A percentile compares a stretch with the other conserved stretches of the same genome.
Conservation (phyloP, 1,140 invertebrate genomes). For the Amphibalanus amphitrite region DNA sequence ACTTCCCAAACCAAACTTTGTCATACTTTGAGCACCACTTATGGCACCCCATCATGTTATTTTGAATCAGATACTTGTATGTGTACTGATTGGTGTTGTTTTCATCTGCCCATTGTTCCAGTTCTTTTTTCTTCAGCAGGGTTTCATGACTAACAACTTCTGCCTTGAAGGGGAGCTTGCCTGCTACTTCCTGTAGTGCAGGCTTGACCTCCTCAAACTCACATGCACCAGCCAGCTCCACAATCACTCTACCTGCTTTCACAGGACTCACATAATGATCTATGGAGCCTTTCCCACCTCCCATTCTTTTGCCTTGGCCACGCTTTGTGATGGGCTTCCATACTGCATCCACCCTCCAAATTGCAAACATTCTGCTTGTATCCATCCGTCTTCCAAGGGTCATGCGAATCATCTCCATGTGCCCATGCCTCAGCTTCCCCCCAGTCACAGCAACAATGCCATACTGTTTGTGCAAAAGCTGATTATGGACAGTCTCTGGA, state of each 20-base stretch:
- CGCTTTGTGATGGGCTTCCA: conserved; percentile 91
- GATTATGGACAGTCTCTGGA: conserved; percentile 67
- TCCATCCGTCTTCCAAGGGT: conserved; percentile 58
- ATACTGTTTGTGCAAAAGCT: conserved; percentile 70
- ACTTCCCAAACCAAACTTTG: conserved; percentile 63
- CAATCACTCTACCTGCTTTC: conserved; percentile 72
- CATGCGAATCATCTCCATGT: conserved; percentile 76
- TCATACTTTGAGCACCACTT: conserved; percentile 65
- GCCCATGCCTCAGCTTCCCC: conserved; percentile 54
- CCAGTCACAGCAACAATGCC: conserved; percentile 66
- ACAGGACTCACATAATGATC: conserved; percentile 90
- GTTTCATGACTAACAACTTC: conserved; percentile 62
- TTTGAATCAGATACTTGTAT: conserved; percentile 80
- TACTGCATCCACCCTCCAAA: conserved; percentile 83
- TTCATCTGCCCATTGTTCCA: conserved; percentile 43
- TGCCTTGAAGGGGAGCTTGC: conserved; percentile 73
- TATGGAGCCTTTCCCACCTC: conserved; percentile 89
- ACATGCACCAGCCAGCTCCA: conserved; percentile 82
- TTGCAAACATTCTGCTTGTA: conserved; percentile 64
- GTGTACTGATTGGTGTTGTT: conserved; percentile 74
- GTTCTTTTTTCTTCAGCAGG: conserved; percentile 39
- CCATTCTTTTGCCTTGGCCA: conserved; percentile 76
- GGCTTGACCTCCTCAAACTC: conserved; percentile 56
- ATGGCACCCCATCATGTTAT: conserved; percentile 78
- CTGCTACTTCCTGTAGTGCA: conserved; percentile 46